Evolutionary conservation across 2,888 invertebrate genomes (phyloP).

Genomic region (Athrips mouffetella): DNA sequence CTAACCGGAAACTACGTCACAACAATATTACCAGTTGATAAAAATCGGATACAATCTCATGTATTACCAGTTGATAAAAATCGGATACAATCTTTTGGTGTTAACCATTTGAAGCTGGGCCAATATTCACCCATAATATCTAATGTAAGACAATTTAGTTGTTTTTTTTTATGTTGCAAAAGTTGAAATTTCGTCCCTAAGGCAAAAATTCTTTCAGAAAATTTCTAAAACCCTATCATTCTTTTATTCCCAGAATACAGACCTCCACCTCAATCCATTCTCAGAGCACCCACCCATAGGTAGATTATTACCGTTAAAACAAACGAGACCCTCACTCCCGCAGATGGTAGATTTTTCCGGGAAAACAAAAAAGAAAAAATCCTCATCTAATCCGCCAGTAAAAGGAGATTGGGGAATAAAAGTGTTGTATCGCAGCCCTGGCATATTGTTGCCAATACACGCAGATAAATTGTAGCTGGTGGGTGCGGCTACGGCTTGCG

Average conservation of each 20-base stretch:
- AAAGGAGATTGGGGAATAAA: constrained; percentile 32
- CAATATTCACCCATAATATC: too few relatives aligned
- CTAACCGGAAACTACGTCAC: too few relatives aligned
- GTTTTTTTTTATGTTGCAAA: too few relatives aligned
- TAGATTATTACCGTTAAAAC: constrained; percentile 18
- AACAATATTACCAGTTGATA: too few relatives aligned
- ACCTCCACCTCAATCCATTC: neutral
- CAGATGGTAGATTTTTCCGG: neutral
- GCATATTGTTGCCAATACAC: constrained; percentile 17
- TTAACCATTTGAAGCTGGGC: too few relatives aligned
- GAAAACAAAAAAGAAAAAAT: constrained; percentile 11
- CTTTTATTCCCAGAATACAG: neutral
- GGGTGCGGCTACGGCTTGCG: constrained; percentile 2
- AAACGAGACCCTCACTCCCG: constrained; percentile 8
- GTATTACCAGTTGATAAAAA: too few relatives aligned
- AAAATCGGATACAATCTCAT: too few relatives aligned
- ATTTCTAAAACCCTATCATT: neutral
- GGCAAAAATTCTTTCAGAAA: neutral
- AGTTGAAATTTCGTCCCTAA: neutral
- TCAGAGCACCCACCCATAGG: neutral
- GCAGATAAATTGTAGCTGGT: constrained; percentile 10
- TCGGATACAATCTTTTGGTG: too few relatives aligned
- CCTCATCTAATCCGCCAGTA: constrained; percentile 20
- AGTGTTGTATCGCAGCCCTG: constrained; percentile 17
- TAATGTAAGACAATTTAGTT: too few relatives aligned